Evolutionary conservation across 2,888 invertebrate genomes (phyloP), one percentile per base, ranked within the genome.

Genomic region (Notodonta ziczac): DNA sequence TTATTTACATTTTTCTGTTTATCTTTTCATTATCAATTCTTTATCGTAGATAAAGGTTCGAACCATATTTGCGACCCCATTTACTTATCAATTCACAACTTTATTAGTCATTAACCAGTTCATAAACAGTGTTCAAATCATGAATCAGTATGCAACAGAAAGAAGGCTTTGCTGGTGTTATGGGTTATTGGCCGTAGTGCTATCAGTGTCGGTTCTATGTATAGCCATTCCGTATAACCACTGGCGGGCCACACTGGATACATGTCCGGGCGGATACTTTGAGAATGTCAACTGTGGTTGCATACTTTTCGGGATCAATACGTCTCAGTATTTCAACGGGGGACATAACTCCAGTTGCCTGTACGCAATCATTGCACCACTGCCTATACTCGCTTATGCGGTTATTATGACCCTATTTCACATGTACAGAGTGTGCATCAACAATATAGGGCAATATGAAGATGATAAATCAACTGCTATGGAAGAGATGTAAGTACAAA

Each of bases 211-310:
- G 10, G 84, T 90, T 5, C 89, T 95, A 65, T 94, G 94, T 56
- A 82, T 93, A 44, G 96, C 95, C 5, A 93, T 96, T 60, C 95
- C 95, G 0, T 96, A 95, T 94, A 94, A 95, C 55, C 96, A 96
- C 80, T 96, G 96, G 96, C 94, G 94, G 56, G 90, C 93, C 16
- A 96, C 96, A 0, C 86, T 96, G 4, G 96, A 96, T 75, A 94
- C 95, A 55, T 96, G 96, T 72, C 94, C 94, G 0, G 91, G 92
- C 1, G 93, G 93, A 55, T 91, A 88, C 78, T 82, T 93, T 4
- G 93, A 93, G 66, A 95, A 95, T 72, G 94, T 94, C 5, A 96
- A 95, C 76, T 96, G 96, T 76, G 96, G 96, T 52, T 96, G 96
- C 74, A 95, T 96, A 73, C 88, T 96, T 50, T 95, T 95, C 80